Evolutionary conservation across 1,140 invertebrate genomes (phyloP).

Genomic region (Battus philenor): DNA sequence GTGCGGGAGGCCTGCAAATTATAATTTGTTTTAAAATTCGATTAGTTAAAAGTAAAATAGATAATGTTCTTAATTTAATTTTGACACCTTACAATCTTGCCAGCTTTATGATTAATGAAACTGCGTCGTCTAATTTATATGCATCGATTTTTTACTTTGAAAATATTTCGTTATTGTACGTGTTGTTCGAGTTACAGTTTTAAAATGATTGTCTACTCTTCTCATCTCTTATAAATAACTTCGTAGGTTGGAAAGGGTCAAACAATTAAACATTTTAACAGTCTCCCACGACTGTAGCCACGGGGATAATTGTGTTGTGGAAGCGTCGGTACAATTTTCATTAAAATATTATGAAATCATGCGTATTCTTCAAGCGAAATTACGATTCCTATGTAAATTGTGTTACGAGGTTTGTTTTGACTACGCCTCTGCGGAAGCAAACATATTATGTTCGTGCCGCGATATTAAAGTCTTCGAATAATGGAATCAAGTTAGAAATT

Average conservation of each 20-base stretch:
- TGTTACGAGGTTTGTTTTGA: conserved; percentile 8
- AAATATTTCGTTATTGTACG: too few relatives aligned
- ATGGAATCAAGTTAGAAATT: too few relatives aligned
- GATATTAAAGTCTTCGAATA: too few relatives aligned
- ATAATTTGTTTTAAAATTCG: neutral
- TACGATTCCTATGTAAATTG: conserved; percentile 10
- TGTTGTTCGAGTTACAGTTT: too few relatives aligned
- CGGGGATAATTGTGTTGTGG: conserved; percentile 5
- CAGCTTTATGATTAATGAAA: neutral
- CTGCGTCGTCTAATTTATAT: neutral
- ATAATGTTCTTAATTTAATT: neutral
- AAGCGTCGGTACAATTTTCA: conserved; percentile 6
- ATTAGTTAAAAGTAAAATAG: neutral
- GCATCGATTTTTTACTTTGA: too few relatives aligned
- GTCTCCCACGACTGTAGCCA: conserved; percentile 2
- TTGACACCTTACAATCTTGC: neutral
- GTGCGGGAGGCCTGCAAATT: too few relatives aligned
- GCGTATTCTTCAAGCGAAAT: conserved; percentile 9
- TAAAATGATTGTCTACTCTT: neutral
- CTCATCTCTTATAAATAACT: neutral
- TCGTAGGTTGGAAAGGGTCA: neutral
- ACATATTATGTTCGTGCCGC: too few relatives aligned
- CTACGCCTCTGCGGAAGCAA: conserved; percentile 4
- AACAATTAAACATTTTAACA: conserved; percentile 2
- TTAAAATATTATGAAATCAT: conserved; percentile 11